Evolutionary conservation across 2,888 invertebrate genomes (phyloP).

Genomic region (Lobophora halterata): DNA sequence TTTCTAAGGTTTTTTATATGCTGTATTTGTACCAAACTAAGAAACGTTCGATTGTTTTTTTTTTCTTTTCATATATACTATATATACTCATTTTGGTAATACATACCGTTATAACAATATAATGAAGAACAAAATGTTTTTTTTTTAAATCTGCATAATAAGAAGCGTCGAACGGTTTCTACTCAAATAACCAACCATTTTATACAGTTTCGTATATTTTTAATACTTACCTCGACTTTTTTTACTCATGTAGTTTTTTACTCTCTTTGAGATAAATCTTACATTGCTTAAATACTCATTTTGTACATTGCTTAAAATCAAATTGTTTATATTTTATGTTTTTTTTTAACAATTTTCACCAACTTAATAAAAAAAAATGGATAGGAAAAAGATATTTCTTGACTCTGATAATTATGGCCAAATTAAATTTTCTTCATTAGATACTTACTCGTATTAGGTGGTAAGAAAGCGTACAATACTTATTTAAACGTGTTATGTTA

Average conservation of each 20-base stretch:
- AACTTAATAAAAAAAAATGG: too few relatives aligned
- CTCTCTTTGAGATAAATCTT: conserved; percentile 11
- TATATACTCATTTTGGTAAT: too few relatives aligned
- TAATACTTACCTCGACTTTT: conserved; percentile 16
- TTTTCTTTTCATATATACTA: too few relatives aligned
- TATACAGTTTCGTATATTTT: conserved; percentile 28
- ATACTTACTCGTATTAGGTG: too few relatives aligned
- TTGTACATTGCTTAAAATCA: conserved; percentile 18
- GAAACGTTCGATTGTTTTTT: conserved; percentile 11
- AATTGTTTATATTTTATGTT: conserved; percentile 1
- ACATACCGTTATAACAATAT: too few relatives aligned
- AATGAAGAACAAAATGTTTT: background rate
- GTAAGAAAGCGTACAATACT: conserved; percentile 1
- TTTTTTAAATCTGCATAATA: background rate
- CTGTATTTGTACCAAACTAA: conserved; percentile 11
- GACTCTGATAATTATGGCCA: too few relatives aligned
- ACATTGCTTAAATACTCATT: conserved; percentile 32
- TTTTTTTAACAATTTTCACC: too few relatives aligned
- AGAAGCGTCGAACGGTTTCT: conserved; percentile 6
- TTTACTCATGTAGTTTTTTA: conserved; percentile 17
- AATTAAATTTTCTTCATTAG: too few relatives aligned
- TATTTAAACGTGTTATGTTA: conserved; percentile 6
- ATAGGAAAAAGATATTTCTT: too few relatives aligned
- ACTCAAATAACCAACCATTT: conserved; percentile 7
- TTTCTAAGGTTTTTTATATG: conserved; percentile 42